Percentiles rank a stretch among this genome's conserved stretches.
Evolutionary conservation across 2,888 invertebrate species (phyloP).

Genomic region (Diarsia rubi): DNA sequence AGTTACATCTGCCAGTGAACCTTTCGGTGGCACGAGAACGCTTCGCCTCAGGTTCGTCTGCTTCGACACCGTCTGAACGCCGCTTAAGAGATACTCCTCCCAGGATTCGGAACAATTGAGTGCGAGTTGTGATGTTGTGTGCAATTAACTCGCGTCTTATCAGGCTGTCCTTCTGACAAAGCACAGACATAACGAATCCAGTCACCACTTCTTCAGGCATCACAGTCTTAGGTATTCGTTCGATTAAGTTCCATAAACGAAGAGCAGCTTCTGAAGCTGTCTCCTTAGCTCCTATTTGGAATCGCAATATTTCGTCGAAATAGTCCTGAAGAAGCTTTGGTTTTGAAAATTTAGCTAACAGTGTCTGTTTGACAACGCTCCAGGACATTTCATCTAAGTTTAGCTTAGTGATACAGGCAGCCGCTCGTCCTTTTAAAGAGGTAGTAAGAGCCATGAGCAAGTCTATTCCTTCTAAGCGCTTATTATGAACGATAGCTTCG

Average conservation of each 20-base stretch:
- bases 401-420: conserved; percentile 14
- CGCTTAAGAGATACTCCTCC: not conserved
- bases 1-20: conserved; percentile 8
- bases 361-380: not conserved
- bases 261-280: too few species aligned
- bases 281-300: too few species aligned
- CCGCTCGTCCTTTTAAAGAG: conserved; percentile 62
- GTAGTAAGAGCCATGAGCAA: conserved; percentile 59
- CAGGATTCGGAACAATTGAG: conserved; percentile 1
- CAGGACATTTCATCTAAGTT: conserved; percentile 4
- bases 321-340: conserved; percentile 55
- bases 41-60: not conserved
- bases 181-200: conserved; percentile 16
- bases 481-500: not conserved
- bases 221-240: too few species aligned
- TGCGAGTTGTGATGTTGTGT: not conserved
- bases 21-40: not conserved
- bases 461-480: conserved; percentile 9
- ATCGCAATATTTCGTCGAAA: conserved; percentile 59
- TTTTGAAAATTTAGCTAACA: not conserved
- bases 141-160: not conserved
- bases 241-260: too few species aligned
- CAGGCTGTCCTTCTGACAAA: conserved; percentile 7
- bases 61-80: not conserved
- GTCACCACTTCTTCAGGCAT: conserved; percentile 3